These are phyloP conservation scores for Sardina pilchardus DNA, from an alignment of 2,113 vertebrate species.

Conservation along the genomic window DNA sequence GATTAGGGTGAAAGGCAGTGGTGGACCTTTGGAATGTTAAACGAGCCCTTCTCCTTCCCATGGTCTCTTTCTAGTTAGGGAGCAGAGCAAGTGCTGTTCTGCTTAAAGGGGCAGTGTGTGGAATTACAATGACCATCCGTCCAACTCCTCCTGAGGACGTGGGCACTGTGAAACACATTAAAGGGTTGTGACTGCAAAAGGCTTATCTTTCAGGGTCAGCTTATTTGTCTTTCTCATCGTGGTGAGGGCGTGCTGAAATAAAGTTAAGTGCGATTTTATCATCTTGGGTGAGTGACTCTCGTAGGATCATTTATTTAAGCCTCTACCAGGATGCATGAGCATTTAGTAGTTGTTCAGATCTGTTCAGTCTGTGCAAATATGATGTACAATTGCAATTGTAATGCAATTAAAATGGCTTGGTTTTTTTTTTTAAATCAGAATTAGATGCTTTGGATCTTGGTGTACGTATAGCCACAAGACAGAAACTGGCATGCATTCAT, in stretches of 20 bases:
- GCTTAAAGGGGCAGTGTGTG: not conserved
- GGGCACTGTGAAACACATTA: slow-evolving; percentile 23
- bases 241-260: not conserved
- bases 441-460: no score
- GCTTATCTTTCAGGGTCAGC: slow-evolving; percentile 7
- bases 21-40: slow-evolving; percentile 29
- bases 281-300: not conserved
- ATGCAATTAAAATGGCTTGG: no score
- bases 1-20: slow-evolving; percentile 14
- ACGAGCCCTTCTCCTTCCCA: not conserved
- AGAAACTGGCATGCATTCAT: no score
- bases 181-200: not conserved
- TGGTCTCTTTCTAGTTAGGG: slow-evolving; percentile 16
- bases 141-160: slow-evolving; percentile 29
- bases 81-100: slow-evolving; percentile 7
- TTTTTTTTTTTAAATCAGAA: no score
- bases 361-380: no score
- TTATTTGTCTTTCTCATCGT: not conserved
- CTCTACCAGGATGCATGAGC: not conserved
- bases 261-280: not conserved
- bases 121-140: slow-evolving; percentile 32
- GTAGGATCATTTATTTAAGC: not conserved
- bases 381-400: no score
- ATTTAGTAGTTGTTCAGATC: no score
- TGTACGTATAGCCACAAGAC: no score